These are phyloP conservation scores for Diarsia rubi DNA, from an alignment of 2,888 invertebrate species.

Conservation along the genomic window DNA sequence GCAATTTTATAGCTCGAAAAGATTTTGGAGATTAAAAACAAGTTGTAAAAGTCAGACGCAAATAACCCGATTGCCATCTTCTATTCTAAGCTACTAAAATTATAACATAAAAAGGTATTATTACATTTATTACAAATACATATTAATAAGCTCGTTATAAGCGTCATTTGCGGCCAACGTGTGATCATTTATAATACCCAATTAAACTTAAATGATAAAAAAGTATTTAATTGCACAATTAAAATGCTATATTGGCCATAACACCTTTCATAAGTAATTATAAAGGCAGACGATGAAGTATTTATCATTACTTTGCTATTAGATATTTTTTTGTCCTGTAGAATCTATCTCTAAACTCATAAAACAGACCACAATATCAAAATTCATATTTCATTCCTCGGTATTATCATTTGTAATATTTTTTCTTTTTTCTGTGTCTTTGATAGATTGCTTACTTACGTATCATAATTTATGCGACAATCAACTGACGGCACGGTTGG, in stretches of 20 bases:
- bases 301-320: slow-evolving; percentile 37
- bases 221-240: slow-evolving; percentile 57
- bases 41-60: slow-evolving; percentile 4
- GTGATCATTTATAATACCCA: slow-evolving; percentile 61
- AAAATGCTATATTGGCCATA: slow-evolving; percentile 57
- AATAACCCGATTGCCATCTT: background rate
- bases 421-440: slow-evolving; percentile 1
- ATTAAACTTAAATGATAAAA: slow-evolving; percentile 53
- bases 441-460: slow-evolving; percentile 38
- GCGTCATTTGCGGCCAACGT: slow-evolving; percentile 46
- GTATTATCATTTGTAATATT: slow-evolving; percentile 16
- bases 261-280: slow-evolving; percentile 62
- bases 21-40: slow-evolving; percentile 25
- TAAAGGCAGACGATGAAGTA: slow-evolving; percentile 26
- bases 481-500: too few species aligned
- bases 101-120: slow-evolving; percentile 27
- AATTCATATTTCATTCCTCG: slow-evolving; percentile 33
- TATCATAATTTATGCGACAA: slow-evolving; percentile 16
- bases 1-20: background rate
- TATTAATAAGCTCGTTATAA: slow-evolving; percentile 54
- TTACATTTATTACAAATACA: slow-evolving; percentile 35
- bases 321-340: slow-evolving; percentile 22
- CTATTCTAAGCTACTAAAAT: slow-evolving; percentile 22
- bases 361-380: slow-evolving; percentile 24
- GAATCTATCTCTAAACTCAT: slow-evolving; percentile 15